Conservation (phyloP, 2,113 vertebrate species). For the Aptenodytes forsteri region DNA sequence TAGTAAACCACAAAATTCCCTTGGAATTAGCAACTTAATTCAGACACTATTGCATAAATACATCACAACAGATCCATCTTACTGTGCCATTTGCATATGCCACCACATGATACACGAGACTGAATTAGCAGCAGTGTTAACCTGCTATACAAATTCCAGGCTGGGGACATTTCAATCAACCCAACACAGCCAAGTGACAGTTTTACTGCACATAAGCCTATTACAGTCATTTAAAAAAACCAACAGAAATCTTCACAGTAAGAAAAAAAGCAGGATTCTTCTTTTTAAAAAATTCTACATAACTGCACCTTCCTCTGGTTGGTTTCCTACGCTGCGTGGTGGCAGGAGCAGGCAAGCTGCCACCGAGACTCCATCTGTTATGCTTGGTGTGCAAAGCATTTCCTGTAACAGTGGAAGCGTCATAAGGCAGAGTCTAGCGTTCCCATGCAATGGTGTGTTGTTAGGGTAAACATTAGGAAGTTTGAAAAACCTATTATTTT, state of each 20-base stretch:
- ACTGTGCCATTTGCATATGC: not conserved
- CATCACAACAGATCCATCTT: not conserved
- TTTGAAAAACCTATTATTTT: not conserved
- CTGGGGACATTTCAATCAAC: not conserved
- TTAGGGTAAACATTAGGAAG: not conserved
- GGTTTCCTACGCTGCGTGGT: not conserved
- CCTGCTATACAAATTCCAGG: not conserved
- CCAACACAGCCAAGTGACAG: not conserved
- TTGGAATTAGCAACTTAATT: not conserved
- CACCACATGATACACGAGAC: not conserved
- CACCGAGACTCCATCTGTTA: conserved; percentile 57
- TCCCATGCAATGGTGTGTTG: not conserved
- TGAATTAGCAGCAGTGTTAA: not conserved
- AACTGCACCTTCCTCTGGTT: not conserved
- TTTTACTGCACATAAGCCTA: not conserved
- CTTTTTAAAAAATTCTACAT: not conserved
- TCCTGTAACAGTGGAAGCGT: conserved; percentile 48
- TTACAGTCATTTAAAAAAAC: not conserved
- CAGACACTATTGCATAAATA: not conserved
- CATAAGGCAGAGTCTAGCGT: conserved; percentile 12
- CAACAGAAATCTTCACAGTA: not conserved
- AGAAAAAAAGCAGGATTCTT: not conserved
- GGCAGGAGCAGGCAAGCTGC: conserved; percentile 19
- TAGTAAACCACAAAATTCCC: not conserved
- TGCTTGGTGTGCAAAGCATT: conserved; percentile 54